A percentile compares a stretch with the other conserved stretches of the same genome.
Evolutionary conservation across 1,140 invertebrate species (phyloP).

Genomic region (Aphidius gifuensis): DNA sequence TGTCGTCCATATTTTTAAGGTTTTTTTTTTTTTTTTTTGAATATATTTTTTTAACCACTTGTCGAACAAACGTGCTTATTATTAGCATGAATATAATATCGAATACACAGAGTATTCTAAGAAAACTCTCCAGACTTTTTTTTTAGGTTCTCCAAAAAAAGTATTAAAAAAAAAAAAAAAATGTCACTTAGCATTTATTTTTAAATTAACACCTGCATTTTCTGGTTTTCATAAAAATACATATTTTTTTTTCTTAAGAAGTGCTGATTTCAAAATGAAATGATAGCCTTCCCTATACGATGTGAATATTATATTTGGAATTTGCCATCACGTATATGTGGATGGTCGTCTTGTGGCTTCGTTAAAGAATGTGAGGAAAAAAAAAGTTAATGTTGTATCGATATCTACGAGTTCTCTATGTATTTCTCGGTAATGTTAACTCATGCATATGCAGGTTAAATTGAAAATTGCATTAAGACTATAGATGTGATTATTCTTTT

Average conservation of each 20-base stretch:
- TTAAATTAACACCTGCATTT: constrained; percentile 15
- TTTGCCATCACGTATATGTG: too few species aligned
- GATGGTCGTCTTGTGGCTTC: too few species aligned
- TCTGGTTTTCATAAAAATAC: too few species aligned
- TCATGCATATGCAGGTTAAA: not conserved
- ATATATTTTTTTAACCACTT: constrained; percentile 1
- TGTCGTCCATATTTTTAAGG: not conserved
- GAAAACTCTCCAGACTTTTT: constrained; percentile 24
- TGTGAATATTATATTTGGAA: too few species aligned
- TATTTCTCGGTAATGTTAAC: not conserved
- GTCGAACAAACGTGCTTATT: constrained; percentile 44
- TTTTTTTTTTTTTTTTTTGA: too few species aligned
- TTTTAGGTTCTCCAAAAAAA: constrained; percentile 29
- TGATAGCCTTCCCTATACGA: too few species aligned
- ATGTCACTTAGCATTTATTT: constrained; percentile 20
- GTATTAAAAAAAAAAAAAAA: not conserved
- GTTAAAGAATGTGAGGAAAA: not conserved
- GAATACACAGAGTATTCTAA: not conserved
- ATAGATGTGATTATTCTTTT: too few species aligned
- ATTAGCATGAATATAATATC: constrained; percentile 41
- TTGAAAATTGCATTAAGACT: constrained; percentile 3
- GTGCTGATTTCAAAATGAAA: too few species aligned
- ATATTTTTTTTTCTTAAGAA: not conserved
- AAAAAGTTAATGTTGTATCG: not conserved
- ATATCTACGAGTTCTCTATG: not conserved